These are phyloP conservation scores for Drosophila kanekoi DNA, from an alignment of 2,888 invertebrate species.

Conservation along the genomic window DNA sequence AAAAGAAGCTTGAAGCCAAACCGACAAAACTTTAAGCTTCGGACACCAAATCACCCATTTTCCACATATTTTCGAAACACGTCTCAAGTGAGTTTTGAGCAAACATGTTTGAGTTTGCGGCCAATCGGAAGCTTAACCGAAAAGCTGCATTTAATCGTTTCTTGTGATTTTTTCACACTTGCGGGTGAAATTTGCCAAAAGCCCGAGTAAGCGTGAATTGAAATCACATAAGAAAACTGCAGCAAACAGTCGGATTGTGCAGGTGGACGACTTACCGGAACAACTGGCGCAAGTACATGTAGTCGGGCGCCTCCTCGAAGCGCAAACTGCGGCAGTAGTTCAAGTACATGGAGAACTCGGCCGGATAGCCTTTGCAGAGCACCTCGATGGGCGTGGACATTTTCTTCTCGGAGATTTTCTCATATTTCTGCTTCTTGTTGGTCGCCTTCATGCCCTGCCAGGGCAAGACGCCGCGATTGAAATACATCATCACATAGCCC, in stretches of 20 bases:
- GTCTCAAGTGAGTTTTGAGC: too few species aligned
- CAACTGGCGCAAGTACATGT: conserved; percentile 99
- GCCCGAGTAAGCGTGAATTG: not conserved
- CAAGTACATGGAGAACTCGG: conserved; percentile 99
- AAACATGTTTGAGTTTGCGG: too few species aligned
- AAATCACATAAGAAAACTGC: not conserved
- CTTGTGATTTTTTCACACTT: too few species aligned
- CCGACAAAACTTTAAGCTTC: too few species aligned
- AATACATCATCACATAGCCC: conserved; percentile 99
- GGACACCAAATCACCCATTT: too few species aligned
- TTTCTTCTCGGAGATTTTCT: conserved; percentile 99
- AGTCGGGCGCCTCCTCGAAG: conserved; percentile 99
- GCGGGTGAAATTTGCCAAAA: not conserved
- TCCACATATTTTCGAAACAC: too few species aligned
- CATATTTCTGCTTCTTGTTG: conserved; percentile 99
- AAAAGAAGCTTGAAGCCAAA: too few species aligned
- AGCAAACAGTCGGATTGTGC: not conserved
- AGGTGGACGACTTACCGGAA: conserved; percentile 81
- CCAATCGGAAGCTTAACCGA: too few species aligned
- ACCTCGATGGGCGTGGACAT: conserved; percentile 99
- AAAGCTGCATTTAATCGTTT: too few species aligned
- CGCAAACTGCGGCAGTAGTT: conserved; percentile 99
- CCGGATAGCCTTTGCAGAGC: conserved; percentile 99
- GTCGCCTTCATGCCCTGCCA: conserved; percentile 99
- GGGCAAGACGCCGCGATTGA: conserved; percentile 96